Base-by-base conservation (phyloP, 2,888 invertebrate genomes). In the Merodon equestris region DNA sequence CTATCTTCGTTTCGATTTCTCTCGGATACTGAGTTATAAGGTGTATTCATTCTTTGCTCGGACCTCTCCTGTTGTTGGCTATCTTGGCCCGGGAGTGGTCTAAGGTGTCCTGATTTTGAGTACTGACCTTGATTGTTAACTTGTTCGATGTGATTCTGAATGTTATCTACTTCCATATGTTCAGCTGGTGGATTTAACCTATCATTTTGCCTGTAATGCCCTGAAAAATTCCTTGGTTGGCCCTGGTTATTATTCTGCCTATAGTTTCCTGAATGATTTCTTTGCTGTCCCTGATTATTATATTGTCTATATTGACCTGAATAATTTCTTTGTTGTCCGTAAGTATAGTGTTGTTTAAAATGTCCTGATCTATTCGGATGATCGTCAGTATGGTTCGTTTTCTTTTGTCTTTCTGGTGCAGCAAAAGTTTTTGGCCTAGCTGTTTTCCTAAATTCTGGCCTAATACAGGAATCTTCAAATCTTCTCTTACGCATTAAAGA, bases 381-480 rank as follows among this genome's bases (percentile, higher is more conserved):
- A 15, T 47, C 47, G 17, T 47, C 47, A 18, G 47, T 12, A 14
- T 47, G 17, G 18, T 47, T 47, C 18, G 47, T 7, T 18, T 9
- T 47, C 47, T 18, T 47, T 47, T 47, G 47, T 18, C 17, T 47
- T 1, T 47, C 47, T 47, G 47, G 47, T 47, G 47, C 17, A 47
- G 18, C 47, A 47, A 47, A 40, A 1, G 50, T 9, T 51, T 51
- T 51, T 51, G 51, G 51, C 14, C 51, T 51, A 51, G 19, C 51
- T 51, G 34, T 14, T 51, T 34, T 51, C 34, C 51, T n/a, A 13
- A 51, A 51, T 51, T 51, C 51, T 14, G 51, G 36, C 14, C 51
- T 51, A 51, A 51, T 51, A 34, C 51, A 51, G 15, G 51, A 51
- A 51, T 51, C 51, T 14, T 51, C 14, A 10, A 51, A 51, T 36